Conservation (phyloP, 2,888 invertebrate species). For the Drosophila buzzatii region DNA sequence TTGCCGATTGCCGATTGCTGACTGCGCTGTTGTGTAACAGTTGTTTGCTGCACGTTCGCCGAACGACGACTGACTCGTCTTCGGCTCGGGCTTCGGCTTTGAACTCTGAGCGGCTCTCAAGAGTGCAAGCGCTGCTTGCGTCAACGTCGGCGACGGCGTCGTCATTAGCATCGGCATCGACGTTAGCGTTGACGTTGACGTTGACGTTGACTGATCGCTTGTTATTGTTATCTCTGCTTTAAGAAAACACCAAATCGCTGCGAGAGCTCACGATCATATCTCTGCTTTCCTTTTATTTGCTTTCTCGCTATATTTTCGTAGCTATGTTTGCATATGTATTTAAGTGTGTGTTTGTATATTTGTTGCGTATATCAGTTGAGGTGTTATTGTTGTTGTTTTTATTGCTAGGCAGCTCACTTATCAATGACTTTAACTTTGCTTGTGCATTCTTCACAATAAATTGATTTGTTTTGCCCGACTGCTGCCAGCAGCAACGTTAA, state of each 20-base stretch:
- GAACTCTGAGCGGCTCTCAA: conserved; percentile 55
- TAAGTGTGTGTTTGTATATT: conserved; percentile 3
- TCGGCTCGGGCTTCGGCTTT: conserved; percentile 35
- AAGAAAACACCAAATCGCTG: conserved; percentile 23
- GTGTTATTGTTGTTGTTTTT: conserved; percentile 15
- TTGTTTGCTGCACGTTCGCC: conserved; percentile 56
- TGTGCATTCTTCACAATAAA: conserved; percentile 51
- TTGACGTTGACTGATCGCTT: conserved; percentile 57
- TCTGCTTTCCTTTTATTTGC: conserved; percentile 21
- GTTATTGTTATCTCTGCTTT: conserved; percentile 53
- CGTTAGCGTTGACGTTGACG: conserved; percentile 13
- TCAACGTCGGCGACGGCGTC: not conserved
- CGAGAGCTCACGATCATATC: conserved; percentile 34
- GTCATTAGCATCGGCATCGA: conserved; percentile 20
- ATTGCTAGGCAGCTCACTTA: conserved; percentile 44
- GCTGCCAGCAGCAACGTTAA: not conserved
- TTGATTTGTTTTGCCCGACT: conserved; percentile 72
- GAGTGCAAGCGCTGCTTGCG: conserved; percentile 21
- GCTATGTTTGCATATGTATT: conserved; percentile 17
- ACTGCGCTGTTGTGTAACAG: conserved; percentile 16
- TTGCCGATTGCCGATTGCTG: conserved; percentile 5
- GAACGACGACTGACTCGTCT: conserved; percentile 63
- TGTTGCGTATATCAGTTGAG: conserved; percentile 20
- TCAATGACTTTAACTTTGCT: conserved; percentile 61
- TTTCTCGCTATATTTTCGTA: conserved; percentile 15